Evolutionary conservation across 2,888 invertebrate genomes (phyloP), one percentile per base, ranked within the genome.

Genomic region (Bellardia bayeri): DNA sequence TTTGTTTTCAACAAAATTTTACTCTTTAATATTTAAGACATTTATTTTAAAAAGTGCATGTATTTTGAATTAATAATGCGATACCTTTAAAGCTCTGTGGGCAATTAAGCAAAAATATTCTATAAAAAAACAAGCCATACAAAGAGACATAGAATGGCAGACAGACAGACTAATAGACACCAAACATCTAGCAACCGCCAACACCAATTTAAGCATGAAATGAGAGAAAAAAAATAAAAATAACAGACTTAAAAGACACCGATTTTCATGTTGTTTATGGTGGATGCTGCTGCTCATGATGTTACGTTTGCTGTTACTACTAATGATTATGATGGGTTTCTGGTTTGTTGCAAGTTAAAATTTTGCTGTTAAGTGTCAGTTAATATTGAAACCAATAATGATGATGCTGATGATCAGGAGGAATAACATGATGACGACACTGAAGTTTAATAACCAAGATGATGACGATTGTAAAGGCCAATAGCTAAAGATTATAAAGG

Each of bases 301-400:
- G 72, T 68, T 76, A 40, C 54, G 40, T 58, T 63, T 54, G 45
- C 58, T 61, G 74, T 68, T 66, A 75, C 61, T 81, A 71, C 74
- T 79, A 69, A 72, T 83, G 74, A 85, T 74, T 78, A 87, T 85
- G 87, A 87, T 85, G 82, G 82, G 68, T 80, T 75, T 75, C 40
- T 33, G 64, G 58, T 37, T 56, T 56, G 85, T 49, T 85, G 69
- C 45, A 42, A 61, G 13, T 78, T 54, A 79, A 45, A 64, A 72
- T 63, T 23, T 80, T 84, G 76, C 72, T 83, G 82, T 82, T 75
- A 79, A 82, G 84, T 87, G 85, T 85, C 87, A 85, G 82, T 71
- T 85, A 75, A 51, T 64, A 79, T 66, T 79, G 75, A 82, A 80
- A 80, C 45, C 16, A 40, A 71, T 64, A 66, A 84, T 82, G 51